Base-by-base conservation (phyloP, 1,140 invertebrate species). In the Lysiphlebus fabarum region DNA sequence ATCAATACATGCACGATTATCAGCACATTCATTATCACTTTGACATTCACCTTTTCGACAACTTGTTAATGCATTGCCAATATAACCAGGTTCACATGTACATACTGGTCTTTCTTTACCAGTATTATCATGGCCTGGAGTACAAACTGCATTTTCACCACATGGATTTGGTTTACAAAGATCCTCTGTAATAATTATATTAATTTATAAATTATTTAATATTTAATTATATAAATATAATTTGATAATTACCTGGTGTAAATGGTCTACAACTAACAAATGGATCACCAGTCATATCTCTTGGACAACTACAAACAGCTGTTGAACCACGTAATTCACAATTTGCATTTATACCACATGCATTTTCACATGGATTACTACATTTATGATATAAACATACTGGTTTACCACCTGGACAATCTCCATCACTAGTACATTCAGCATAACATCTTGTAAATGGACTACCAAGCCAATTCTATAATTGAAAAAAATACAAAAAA, bases 101-200 rank as follows among this genome's bases (percentile, higher is more conserved):
- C 90, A 92, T 6, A 91, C 89, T 2, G 91, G 91, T 11, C 91
- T 82, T 68, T 93, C 90, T 51, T 87, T 87, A 26, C 89, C 88
- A 1, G 86, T 86, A 53, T 86, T 87, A 68, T 93, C 91, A 66
- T 88, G 86, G 4, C 91, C 91, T 0, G 90, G 90, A 34, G 86
- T 85, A 66, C 93, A 95, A 55, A 88, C 82, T 11, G 92, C 91
- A 69, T 93, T 91, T 1, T 70, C 75, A 2, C 92, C 92, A 67
- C 92, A 95, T 12, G 91, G 90, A 77, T 92, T 92, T 0, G 90
- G 90, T 49, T 86, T 83, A 68, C 91, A 93, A 0, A 93, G 80
- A 70, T 93, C 91, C 67, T 83, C 90, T 90, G 64, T 5, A 71
- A 67, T 33, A 56, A 51, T 37, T 56, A 43, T 10, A 5, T 6